Conservation (phyloP, 2,797 vertebrate species). For the Melanotaenia parkinsoni region DNA sequence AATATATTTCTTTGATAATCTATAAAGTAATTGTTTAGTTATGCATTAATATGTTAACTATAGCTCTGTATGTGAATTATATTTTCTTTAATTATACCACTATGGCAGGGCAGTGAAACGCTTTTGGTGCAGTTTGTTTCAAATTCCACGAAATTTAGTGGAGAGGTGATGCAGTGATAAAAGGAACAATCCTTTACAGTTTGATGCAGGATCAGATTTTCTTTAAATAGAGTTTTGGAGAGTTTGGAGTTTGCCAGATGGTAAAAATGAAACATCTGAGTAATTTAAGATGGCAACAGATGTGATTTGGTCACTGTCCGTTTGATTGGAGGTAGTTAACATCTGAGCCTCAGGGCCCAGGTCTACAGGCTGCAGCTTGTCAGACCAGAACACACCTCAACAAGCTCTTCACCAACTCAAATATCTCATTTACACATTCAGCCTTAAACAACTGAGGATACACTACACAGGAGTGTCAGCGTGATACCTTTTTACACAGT, state of each 20-base stretch:
- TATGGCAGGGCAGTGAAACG: too few relatives aligned
- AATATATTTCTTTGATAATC: background rate
- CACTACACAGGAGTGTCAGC: background rate
- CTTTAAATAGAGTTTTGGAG: background rate
- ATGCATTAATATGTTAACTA: background rate
- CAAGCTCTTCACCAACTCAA: background rate
- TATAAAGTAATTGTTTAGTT: background rate
- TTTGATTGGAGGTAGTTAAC: background rate
- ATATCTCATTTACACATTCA: background rate
- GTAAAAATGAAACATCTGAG: background rate
- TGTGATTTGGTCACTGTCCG: background rate
- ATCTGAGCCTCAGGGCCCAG: slow-evolving; percentile 25
- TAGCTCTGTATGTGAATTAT: background rate
- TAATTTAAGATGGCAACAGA: background rate
- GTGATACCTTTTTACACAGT: background rate
- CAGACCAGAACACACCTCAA: slow-evolving; percentile 18
- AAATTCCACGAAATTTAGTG: too few relatives aligned
- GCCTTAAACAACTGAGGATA: slow-evolving; percentile 12
- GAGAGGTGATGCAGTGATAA: too few relatives aligned
- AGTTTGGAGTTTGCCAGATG: background rate
- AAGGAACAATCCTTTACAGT: too few relatives aligned
- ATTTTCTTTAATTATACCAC: too few relatives aligned
- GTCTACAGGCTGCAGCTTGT: slow-evolving; percentile 56
- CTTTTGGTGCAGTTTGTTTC: too few relatives aligned
- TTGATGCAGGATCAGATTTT: background rate